These are phyloP conservation scores for Neogale vison DNA, from an alignment of 2,113 vertebrate genomes.

Conservation along the genomic window DNA sequence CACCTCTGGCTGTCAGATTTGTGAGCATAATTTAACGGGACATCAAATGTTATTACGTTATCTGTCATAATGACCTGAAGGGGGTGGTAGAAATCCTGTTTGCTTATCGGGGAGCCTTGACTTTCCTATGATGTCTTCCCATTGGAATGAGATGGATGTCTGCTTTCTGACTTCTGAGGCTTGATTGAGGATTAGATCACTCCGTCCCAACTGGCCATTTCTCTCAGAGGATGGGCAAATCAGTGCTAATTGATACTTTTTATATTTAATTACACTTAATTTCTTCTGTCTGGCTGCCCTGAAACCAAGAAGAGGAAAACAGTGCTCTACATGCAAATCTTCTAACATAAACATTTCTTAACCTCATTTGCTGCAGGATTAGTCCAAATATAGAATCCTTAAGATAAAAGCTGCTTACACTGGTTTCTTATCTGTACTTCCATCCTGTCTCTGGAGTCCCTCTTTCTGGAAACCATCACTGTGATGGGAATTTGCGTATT, in stretches of 20 bases:
- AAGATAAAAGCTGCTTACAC: conserved; percentile 34
- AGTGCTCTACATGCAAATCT: conserved; percentile 87
- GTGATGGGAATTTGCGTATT: neutral
- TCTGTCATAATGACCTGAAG: neutral
- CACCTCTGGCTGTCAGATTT: neutral
- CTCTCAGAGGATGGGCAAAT: conserved; percentile 83
- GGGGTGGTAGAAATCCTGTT: neutral
- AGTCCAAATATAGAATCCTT: conserved; percentile 64
- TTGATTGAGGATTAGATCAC: conserved; percentile 74
- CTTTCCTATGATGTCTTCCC: neutral
- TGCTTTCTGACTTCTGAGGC: conserved; percentile 44
- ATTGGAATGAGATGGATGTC: conserved; percentile 36
- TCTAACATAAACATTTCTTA: conserved; percentile 85
- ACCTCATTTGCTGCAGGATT: conserved; percentile 83
- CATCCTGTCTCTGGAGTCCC: neutral
- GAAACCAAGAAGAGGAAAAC: conserved; percentile 87
- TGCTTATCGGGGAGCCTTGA: neutral
- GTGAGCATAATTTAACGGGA: neutral
- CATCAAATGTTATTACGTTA: neutral
- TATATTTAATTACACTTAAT: conserved; percentile 88
- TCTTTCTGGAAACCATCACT: conserved; percentile 39
- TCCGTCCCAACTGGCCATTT: conserved; percentile 83
- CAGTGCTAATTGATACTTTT: conserved; percentile 88
- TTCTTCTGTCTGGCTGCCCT: conserved; percentile 88
- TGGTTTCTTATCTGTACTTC: conserved; percentile 50